A percentile compares a stretch with the other conserved stretches of the same genome.
These are phyloP conservation scores for Speoplatyrhinus poulsoni DNA, from an alignment of 2,113 vertebrate genomes.

Conservation along the genomic window DNA sequence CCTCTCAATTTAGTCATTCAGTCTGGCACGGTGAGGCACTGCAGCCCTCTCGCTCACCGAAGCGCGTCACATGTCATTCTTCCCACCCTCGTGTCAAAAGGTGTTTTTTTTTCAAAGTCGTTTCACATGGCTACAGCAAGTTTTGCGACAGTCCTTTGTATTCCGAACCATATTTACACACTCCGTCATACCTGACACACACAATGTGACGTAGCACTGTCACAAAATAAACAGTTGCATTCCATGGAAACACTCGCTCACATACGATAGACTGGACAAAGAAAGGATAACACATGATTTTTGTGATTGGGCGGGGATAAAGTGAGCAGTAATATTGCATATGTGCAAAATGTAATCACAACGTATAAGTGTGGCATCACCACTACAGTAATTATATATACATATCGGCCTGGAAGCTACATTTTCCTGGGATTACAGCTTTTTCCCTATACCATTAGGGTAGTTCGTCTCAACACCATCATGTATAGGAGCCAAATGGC, in stretches of 20 bases:
- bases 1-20: conserved; percentile 24
- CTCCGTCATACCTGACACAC: conserved; percentile 46
- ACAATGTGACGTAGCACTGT: conserved; percentile 36
- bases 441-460: conserved; percentile 38
- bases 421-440: conserved; percentile 62
- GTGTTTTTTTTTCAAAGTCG: conserved; percentile 26
- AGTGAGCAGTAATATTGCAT: conserved; percentile 38
- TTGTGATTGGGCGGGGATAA: conserved; percentile 40
- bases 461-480: conserved; percentile 20
- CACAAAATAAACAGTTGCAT: conserved; percentile 70
- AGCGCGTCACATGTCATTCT: conserved; percentile 43
- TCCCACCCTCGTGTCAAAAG: conserved; percentile 21
- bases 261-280: conserved; percentile 39
- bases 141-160: conserved; percentile 62
- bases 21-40: conserved; percentile 43
- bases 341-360: conserved; percentile 57
- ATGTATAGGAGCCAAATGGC: conserved; percentile 36
- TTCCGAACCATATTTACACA: conserved; percentile 62
- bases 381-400: conserved; percentile 52
- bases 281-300: conserved; percentile 25
- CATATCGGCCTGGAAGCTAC: conserved; percentile 63
- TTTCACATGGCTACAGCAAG: conserved; percentile 59
- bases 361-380: conserved; percentile 42
- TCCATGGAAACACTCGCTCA: conserved; percentile 56
- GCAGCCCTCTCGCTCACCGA: conserved; percentile 29